These are phyloP conservation scores for Agonopterix subpropinquella DNA, from an alignment of 2,888 invertebrate genomes.

Conservation along the genomic window DNA sequence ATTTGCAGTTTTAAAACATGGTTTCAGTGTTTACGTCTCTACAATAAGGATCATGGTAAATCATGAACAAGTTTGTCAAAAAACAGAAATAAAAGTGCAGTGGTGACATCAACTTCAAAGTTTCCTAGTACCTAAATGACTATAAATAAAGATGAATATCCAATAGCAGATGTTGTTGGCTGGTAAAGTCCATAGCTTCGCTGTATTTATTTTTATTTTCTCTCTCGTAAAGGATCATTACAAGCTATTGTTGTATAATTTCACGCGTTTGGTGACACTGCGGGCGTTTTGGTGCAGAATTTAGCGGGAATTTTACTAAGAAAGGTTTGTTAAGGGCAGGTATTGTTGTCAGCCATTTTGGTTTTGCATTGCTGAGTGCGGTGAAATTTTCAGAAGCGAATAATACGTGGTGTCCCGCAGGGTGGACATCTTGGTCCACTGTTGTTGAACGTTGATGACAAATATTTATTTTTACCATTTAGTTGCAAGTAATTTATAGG, in stretches of 20 bases:
- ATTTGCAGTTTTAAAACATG: too few relatives aligned
- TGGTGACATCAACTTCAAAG: constrained; percentile 21
- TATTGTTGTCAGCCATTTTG: constrained; percentile 28
- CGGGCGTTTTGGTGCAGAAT: constrained; percentile 56
- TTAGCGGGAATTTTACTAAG: constrained; percentile 50
- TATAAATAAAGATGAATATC: not conserved
- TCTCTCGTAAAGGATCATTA: constrained; percentile 67
- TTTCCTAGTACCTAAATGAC: not conserved
- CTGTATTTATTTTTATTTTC: constrained; percentile 60
- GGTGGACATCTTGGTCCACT: constrained; percentile 2
- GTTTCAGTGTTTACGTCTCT: constrained; percentile 6
- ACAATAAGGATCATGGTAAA: constrained; percentile 4
- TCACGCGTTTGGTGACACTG: constrained; percentile 70
- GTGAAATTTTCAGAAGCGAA: constrained; percentile 10
- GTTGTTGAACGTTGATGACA: constrained; percentile 6
- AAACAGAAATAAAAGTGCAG: constrained; percentile 13
- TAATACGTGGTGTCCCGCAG: constrained; percentile 8
- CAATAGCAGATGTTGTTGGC: not conserved
- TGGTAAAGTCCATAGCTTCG: constrained; percentile 13
- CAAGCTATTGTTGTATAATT: constrained; percentile 65
- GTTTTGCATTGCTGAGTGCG: constrained; percentile 9
- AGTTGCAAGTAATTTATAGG: not conserved
- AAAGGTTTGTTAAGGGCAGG: constrained; percentile 39
- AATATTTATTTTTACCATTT: constrained; percentile 5
- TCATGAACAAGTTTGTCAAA: constrained; percentile 7